Conservation (phyloP, 2,797 vertebrate genomes). For the Microchirus variegatus region DNA sequence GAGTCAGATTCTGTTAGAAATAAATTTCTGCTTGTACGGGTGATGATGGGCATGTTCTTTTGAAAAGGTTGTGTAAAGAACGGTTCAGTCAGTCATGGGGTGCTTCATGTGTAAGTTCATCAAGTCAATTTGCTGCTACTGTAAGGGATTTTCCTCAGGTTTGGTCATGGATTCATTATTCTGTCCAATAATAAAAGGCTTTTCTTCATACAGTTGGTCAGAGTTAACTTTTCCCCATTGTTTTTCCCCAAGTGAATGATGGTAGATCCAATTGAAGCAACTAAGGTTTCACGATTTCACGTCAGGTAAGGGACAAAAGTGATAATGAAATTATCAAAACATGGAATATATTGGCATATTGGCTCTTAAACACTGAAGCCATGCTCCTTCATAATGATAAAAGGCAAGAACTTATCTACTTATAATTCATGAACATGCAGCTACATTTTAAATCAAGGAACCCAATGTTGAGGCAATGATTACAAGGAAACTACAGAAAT, state of each 20-base stretch:
- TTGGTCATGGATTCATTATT: constrained; percentile 15
- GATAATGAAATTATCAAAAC: too few relatives aligned
- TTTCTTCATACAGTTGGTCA: constrained; percentile 32
- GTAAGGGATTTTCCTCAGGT: constrained; percentile 43
- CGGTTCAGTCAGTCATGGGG: neutral
- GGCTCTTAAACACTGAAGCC: too few relatives aligned
- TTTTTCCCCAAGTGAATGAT: neutral
- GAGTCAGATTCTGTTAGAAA: constrained; percentile 9
- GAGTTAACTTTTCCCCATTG: neutral
- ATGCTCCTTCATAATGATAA: too few relatives aligned
- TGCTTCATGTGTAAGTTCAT: constrained; percentile 14
- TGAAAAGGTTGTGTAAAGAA: neutral
- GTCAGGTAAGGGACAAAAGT: too few relatives aligned
- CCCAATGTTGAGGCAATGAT: too few relatives aligned
- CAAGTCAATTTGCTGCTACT: constrained; percentile 16
- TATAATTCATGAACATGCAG: too few relatives aligned
- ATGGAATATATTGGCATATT: too few relatives aligned
- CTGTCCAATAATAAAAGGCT: constrained; percentile 47
- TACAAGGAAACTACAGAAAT: neutral
- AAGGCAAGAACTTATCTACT: too few relatives aligned
- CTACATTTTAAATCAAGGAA: too few relatives aligned
- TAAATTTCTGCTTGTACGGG: constrained; percentile 10
- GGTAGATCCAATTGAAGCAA: neutral
- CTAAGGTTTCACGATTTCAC: too few relatives aligned
- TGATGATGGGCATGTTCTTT: neutral